Base-by-base conservation (phyloP, 2,888 invertebrate species). In the Craniophora ligustri region DNA sequence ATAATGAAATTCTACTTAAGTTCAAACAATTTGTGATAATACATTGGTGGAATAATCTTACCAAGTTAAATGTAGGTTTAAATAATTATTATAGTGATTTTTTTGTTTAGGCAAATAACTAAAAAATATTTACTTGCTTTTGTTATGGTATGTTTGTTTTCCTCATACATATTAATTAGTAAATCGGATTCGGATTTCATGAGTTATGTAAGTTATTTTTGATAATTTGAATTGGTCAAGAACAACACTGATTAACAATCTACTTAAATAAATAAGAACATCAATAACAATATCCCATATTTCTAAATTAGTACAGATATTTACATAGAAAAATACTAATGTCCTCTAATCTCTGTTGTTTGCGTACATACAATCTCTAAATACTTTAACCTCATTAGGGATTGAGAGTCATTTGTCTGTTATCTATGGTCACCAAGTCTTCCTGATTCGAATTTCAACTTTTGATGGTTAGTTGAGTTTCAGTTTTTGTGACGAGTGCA, bases 301-400 rank as follows among this genome's bases (percentile, higher is more conserved):
- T 28, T 16, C 8, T 3, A 10, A 40, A 40, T 35, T 31, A 5
- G 5, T 23, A 28, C 3, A 5, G 10, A 11, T 41, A 26, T 23
- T 67, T 34, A 45, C 30, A 14, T 28, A 42, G 21, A 41, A 5
- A 63, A 31, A 21, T 19, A 45, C 50, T 55, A 58, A 44, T 42
- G 30, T 19, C 14, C 16, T 28, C 10, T 54, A 57, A 60, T 54
- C 41, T 47, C 44, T 56, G n/a, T 67, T 72, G 65, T 68, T 67
- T 51, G 41, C 41, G 31, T 39, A 28, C 47, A 39, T 39, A 55
- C 51, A 58, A 62, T 66, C 66, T 63, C 44, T 67, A 65, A 68
- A 60, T 68, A 72, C 62, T 70, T 71, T 56, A 64, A 40, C 49
- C 71, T 73, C 76, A 73, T 79, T 79, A 78, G 56, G 16, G 45